phyloP scores from a whole-genome alignment of 2,888 invertebrate species.

The Nemotelus nigrinus region DNA sequence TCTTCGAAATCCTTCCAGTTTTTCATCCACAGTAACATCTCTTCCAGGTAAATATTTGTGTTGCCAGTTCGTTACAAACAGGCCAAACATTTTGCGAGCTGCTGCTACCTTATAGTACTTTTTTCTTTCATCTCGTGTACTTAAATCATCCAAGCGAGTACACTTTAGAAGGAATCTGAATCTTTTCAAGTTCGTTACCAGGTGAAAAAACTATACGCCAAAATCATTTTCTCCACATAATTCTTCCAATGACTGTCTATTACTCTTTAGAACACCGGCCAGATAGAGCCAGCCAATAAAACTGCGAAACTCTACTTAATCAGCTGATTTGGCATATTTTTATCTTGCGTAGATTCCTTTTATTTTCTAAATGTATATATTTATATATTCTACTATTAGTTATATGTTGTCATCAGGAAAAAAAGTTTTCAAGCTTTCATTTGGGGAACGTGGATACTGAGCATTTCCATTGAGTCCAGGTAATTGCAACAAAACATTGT shows the following conservation, averaged over 20 bases:
- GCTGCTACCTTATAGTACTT: neutral
- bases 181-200: neutral
- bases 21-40: slow-evolving; percentile 56
- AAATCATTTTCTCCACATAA: neutral
- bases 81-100: neutral
- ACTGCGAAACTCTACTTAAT: neutral
- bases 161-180: neutral
- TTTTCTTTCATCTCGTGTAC: too few species aligned
- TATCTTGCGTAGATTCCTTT: too few species aligned
- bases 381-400: neutral
- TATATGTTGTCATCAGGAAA: slow-evolving; percentile 11
- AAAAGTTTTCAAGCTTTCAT: neutral
- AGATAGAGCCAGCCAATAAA: neutral
- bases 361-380: too few species aligned
- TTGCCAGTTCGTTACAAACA: neutral
- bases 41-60: neutral
- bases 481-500: slow-evolving; percentile 20
- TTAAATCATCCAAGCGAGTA: neutral
- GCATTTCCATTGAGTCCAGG: slow-evolving; percentile 13
- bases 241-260: neutral
- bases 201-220: neutral
- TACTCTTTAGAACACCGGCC: neutral
- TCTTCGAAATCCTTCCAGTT: slow-evolving; percentile 54
- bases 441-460: neutral
- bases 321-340: neutral